Conservation (phyloP, 2,113 vertebrate species). For the Ranitomeya variabilis region DNA sequence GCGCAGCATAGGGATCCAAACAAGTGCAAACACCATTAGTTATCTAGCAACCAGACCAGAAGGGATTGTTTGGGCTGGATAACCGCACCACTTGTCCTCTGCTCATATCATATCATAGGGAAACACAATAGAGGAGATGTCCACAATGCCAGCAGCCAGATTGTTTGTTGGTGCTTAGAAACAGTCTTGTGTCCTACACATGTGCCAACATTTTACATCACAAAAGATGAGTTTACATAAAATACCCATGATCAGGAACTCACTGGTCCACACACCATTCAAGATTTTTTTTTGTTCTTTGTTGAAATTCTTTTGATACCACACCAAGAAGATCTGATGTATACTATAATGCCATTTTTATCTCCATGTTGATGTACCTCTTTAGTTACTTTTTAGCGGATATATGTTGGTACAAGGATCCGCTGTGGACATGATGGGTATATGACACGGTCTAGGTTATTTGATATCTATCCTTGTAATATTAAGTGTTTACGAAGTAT, state of each 20-base stretch:
- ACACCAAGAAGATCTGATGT: background rate
- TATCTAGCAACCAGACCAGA: background rate
- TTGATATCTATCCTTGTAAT: conserved; percentile 1
- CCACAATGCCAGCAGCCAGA: background rate
- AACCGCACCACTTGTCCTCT: background rate
- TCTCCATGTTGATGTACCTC: background rate
- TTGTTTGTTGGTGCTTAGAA: background rate
- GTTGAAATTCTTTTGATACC: background rate
- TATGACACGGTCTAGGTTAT: background rate
- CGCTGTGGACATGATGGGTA: background rate
- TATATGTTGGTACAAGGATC: background rate
- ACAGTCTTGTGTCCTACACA: background rate
- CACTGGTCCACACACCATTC: background rate
- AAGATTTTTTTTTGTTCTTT: background rate
- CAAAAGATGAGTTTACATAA: conserved; percentile 7
- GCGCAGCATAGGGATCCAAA: background rate
- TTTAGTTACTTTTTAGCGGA: too few relatives aligned
- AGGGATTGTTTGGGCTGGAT: background rate
- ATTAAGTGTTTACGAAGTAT: conserved; percentile 39
- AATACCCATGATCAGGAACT: background rate
- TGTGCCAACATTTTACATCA: background rate
- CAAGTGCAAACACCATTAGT: background rate
- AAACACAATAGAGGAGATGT: background rate
- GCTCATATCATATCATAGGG: background rate
- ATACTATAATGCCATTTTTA: background rate